Evolutionary conservation across 2,113 vertebrate genomes (phyloP).

Genomic region (Accipiter virgatus): DNA sequence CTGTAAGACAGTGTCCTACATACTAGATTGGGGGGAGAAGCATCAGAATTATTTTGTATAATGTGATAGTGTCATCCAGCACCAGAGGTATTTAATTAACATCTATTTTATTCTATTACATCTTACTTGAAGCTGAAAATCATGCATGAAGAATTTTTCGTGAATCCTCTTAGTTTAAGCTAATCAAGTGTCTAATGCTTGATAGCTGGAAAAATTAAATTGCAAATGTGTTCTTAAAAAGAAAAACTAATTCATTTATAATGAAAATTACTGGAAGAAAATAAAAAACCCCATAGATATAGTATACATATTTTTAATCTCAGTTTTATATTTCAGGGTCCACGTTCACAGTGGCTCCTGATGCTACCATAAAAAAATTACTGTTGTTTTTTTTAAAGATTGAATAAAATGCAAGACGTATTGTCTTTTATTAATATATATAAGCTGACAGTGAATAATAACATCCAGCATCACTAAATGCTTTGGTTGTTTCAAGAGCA

Average conservation of each 20-base stretch:
- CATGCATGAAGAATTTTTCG: conserved; percentile 5
- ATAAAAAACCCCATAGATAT: not conserved
- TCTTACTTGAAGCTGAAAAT: conserved; percentile 48
- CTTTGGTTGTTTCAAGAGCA: not conserved
- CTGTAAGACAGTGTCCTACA: not conserved
- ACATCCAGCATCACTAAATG: not conserved
- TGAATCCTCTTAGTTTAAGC: conserved; percentile 31
- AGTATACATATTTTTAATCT: not conserved
- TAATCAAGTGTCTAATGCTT: conserved; percentile 39
- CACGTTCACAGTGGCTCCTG: not conserved
- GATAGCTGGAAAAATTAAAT: conserved; percentile 44
- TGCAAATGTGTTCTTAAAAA: conserved; percentile 19
- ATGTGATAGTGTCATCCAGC: not conserved
- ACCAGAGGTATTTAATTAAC: conserved; percentile 46
- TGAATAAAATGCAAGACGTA: not conserved
- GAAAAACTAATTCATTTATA: conserved; percentile 31
- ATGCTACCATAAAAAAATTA: not conserved
- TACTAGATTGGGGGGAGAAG: not conserved
- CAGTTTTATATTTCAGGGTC: not conserved
- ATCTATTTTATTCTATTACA: conserved; percentile 28
- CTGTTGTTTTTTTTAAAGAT: not conserved
- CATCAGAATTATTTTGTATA: not conserved
- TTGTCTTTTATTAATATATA: not conserved
- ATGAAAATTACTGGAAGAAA: conserved; percentile 22
- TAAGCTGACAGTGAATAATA: not conserved